These are phyloP conservation scores for Andrena minutula DNA, from an alignment of 2,888 invertebrate species.

Conservation along the genomic window DNA sequence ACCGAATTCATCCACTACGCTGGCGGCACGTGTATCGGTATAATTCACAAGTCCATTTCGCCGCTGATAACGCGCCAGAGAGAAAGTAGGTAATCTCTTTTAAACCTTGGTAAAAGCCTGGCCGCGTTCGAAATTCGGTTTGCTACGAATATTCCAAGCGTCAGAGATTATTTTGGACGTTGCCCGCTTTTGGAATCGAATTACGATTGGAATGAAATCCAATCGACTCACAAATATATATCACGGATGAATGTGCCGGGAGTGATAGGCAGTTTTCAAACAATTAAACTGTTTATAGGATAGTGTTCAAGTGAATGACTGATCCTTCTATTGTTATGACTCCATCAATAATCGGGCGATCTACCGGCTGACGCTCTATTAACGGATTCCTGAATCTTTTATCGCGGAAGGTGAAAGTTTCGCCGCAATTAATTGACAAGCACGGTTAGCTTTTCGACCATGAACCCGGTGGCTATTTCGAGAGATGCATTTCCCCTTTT, in stretches of 20 bases:
- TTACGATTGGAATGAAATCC: no score
- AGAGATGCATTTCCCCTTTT: not conserved
- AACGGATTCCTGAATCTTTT: no score
- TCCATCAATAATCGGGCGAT: no score
- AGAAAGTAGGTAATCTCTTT: constrained; percentile 5
- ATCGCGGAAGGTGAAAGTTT: no score
- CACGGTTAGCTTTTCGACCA: not conserved
- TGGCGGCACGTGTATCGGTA: not conserved
- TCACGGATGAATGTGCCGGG: no score
- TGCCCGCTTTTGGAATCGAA: not conserved
- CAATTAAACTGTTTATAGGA: no score
- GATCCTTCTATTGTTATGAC: no score
- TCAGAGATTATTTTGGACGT: not conserved
- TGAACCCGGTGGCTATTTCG: not conserved
- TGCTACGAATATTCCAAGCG: not conserved
- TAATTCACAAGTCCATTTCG: constrained; percentile 19
- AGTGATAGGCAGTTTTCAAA: no score
- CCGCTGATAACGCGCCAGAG: not conserved
- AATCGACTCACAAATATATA: no score
- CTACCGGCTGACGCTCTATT: no score
- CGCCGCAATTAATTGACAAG: no score
- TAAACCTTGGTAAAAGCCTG: constrained; percentile 23
- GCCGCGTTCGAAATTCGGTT: not conserved
- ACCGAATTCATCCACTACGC: not conserved
- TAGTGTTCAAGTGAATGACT: no score